Conservation (phyloP, 2,888 invertebrate species). For the Leucophenga maculata region DNA sequence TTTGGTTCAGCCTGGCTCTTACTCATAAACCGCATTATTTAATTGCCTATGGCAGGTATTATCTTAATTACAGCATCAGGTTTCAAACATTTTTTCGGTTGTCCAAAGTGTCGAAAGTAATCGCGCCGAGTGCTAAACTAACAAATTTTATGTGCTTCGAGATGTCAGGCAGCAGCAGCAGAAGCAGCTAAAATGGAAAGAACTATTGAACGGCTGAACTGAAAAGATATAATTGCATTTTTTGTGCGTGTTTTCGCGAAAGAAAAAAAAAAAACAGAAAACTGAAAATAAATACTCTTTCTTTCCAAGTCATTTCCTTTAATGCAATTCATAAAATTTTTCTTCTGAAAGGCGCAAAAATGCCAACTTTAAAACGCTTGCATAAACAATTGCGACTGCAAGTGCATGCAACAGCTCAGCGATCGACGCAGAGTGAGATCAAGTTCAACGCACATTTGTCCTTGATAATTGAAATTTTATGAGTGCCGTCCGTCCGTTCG, state of each 20-base stretch:
- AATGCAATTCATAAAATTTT: no score
- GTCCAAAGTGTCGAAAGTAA: constrained; percentile 24
- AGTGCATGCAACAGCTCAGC: constrained; percentile 29
- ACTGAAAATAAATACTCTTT: no score
- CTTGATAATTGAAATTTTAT: constrained; percentile 58
- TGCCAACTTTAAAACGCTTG: constrained; percentile 18
- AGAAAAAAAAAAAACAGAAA: no score
- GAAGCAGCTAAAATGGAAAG: neutral
- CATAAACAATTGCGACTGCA: constrained; percentile 23
- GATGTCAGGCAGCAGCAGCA: no score
- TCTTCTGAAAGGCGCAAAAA: neutral
- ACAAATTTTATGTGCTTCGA: constrained; percentile 48
- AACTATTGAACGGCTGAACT: no score
- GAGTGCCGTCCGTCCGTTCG: constrained; percentile 27
- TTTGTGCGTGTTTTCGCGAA: no score
- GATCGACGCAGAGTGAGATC: constrained; percentile 51
- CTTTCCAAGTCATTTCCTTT: no score
- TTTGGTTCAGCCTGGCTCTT: constrained; percentile 22
- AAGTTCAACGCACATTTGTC: constrained; percentile 66
- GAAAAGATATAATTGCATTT: no score
- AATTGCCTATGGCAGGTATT: constrained; percentile 46
- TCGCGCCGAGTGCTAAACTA: constrained; percentile 49
- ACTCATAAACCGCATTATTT: constrained; percentile 55
- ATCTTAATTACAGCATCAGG: constrained; percentile 50
- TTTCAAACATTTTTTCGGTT: constrained; percentile 27